Base-by-base conservation (phyloP, 2,113 vertebrate species). In the Deroptyus accipitrinus region DNA sequence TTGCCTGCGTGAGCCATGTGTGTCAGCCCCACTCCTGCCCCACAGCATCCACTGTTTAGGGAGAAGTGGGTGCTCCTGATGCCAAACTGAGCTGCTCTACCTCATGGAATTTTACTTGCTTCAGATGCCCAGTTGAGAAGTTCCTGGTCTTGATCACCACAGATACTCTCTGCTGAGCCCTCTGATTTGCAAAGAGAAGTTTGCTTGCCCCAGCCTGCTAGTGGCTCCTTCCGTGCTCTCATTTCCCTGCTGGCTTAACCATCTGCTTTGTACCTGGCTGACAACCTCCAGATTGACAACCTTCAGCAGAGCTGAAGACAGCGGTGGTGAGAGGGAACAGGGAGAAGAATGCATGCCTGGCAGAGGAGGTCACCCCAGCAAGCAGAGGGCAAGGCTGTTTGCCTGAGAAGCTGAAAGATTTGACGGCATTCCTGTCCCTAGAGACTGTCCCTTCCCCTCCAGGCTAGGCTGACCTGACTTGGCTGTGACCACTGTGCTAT, bases 381-480 rank as follows among this genome's bases (percentile, higher is more conserved):
- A 83, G 74, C 93, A 85, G 78, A 95, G 90, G 74, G 74, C 83
- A 97, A 91, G 81, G 66, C 83, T 86, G 86, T 75, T 94, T 87
- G 83, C 91, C 35, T 63, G 83, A 78, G 73, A 96, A 95, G 91
- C 83, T 96, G 86, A 93, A 94, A 95, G 77, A 95, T 82, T 48
- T 94, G 86, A 94, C 61, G 9, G 86, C 88, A 88, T 51, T 83
- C 46, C 19, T 2, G 1, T 75, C 96, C 68, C 93, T 69, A 83
- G 92, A 72, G 95, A 88, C 41, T 0, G 0, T 61, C 85, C 86
- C 85, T 90, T 94, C 86, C 81, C 88, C 88, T 86, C 35, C 67
- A 93, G 95, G 83, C 90, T 90, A 81, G 72, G 88, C 94, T 94
- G 96, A 90, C 84, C 96, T 35, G 88, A 86, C 92, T 96, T 93